Evolutionary conservation across 2,888 invertebrate species (phyloP).

Genomic region (Salpingus planirostris): DNA sequence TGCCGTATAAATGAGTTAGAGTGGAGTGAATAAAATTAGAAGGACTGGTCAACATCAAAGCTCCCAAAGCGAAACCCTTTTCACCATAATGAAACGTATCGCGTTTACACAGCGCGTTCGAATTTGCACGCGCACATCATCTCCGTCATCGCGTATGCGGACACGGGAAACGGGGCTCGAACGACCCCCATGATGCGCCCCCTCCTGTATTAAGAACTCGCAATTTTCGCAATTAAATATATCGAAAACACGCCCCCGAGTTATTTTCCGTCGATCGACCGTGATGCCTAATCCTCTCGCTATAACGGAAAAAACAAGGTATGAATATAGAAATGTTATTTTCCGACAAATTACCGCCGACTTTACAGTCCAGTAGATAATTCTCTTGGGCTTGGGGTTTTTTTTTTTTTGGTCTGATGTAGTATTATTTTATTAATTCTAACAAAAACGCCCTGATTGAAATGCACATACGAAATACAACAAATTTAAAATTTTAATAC

Average conservation of each 20-base stretch:
- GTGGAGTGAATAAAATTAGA: constrained; percentile 36
- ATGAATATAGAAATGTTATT: constrained; percentile 29
- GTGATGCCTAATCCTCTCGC: constrained; percentile 36
- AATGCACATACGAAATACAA: constrained; percentile 12
- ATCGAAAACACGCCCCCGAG: constrained; percentile 27
- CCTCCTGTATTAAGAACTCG: no score
- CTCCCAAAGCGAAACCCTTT: constrained; percentile 24
- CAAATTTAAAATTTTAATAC: constrained; percentile 5
- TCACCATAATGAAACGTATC: no score
- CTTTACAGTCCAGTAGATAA: constrained; percentile 16
- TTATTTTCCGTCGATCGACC: constrained; percentile 37
- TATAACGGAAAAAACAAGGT: constrained; percentile 33
- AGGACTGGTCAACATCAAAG: constrained; percentile 36
- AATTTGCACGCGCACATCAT: no score
- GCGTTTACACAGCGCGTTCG: constrained; percentile 6
- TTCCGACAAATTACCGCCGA: constrained; percentile 21
- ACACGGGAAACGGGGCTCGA: no score
- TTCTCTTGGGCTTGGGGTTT: constrained; percentile 9
- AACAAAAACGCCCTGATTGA: constrained; percentile 12
- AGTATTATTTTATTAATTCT: no score
- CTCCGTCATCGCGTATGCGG: no score
- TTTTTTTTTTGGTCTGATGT: no score
- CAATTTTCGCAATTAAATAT: no score
- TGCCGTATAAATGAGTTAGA: constrained; percentile 37
- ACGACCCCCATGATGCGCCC: no score